Base-by-base conservation (phyloP, 2,113 vertebrate genomes). In the Megaceryle torquata region DNA sequence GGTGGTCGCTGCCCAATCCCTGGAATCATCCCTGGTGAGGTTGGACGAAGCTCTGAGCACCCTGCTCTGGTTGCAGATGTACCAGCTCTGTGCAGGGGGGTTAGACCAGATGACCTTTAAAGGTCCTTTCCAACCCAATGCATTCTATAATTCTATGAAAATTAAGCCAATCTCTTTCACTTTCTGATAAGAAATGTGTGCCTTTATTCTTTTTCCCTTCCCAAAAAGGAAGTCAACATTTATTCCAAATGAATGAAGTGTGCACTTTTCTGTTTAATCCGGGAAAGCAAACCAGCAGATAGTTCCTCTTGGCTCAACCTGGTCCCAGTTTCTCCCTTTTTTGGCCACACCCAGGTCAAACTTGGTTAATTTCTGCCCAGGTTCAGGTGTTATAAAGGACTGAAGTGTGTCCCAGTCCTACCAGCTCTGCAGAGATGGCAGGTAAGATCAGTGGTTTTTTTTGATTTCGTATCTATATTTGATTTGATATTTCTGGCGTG, bases 301-400 rank as follows among this genome's bases (percentile, higher is more conserved):
- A 81, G n/a, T 96, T 96, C 95, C 93, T 96, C 69, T 96, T 96
- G 95, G 86, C 93, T 89, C 77, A 25, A 1, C 25, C 14, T 84
- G 31, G 46, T 78, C 84, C 56, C 37, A 46, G 1, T 57, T 86
- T 87, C 63, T 87, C 51, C 51, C 28, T 63, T 48, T 83, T 64
- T 81, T 77, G n/a, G 60, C 69, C 93, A 74, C 95, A 57, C 80
- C 91, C 31, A 53, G 54, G 4, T 65, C 50, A 91, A 24, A 65
- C 20, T 26, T 0, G 1, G 64, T 5, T 69, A 39, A 61, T 86
- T 88, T 83, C 77, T 88, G 41, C 21, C 51, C 76, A n/a, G 22
- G 10, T 65, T 31, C 79, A 68, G 35, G 35, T 83, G 7, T 13
- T 92, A 96, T 86, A 96, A 92, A 77, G 60, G 61, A 19, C 56